Base-by-base conservation (phyloP, 1,140 invertebrate species). In the Cataglyphis hispanica region DNA sequence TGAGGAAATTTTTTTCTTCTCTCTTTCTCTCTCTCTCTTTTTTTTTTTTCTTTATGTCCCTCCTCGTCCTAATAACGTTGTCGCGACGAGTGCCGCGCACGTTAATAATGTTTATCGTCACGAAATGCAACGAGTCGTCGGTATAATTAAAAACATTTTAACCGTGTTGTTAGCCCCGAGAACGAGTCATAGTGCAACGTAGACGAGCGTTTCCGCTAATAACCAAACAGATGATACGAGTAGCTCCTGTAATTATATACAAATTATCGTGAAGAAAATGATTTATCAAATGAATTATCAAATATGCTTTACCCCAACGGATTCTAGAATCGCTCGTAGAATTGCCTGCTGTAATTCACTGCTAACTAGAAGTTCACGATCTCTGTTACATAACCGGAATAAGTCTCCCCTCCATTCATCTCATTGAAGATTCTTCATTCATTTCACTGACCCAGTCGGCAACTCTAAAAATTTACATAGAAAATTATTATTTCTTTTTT, bases 81-180 rank as follows among this genome's bases (percentile, higher is more conserved):
- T 84, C 80, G 46, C 77, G 76, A 74, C 67, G 80, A 72, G 67
- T 60, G 70, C 56, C 66, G 31, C 37, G 56, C 69, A 27, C 80
- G 69, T 84, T 60, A 84, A 84, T 72, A 75, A 75, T 84, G 67
- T 75, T 84, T 84, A 84, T 84, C 69, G 69, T 84, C 70, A 61
- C 80, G 56, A 75, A 74, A 58, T 74, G 66, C 69, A 72, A 83
- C 80, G 67, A 83, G 40, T 74, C 69, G 11, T 37, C 70, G 37
- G 43, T 46, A 75, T 74, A 84, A 84, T 84, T 75, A 40, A 80
- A 69, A 80, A 80, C 31, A 80, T 80, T 80, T 69, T 56, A 69
- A 40, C 22, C 74, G 40, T 53, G 58, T 77, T 40, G 37, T 63
- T 63, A 22, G 37, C 25, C 50, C 56, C 22, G 31, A 53, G 22